phyloP scores from a whole-genome alignment of 30 jellyfish, hydroid and myxozoan genomes.

The Cassiopea andromeda region DNA sequence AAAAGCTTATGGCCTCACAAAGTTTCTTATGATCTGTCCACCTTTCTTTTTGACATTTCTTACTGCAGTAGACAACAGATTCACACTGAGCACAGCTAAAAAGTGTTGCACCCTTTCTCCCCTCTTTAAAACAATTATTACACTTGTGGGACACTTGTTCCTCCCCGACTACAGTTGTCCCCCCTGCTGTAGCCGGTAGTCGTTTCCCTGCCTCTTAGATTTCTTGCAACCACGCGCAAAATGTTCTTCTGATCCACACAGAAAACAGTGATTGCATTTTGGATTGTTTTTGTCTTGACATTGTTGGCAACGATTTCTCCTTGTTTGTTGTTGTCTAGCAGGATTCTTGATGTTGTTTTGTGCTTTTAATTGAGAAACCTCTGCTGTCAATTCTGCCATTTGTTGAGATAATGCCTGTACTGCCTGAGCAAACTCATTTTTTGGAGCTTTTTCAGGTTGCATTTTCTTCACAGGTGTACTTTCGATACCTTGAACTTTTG shows the following conservation, averaged over 20 bases:
- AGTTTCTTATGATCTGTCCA: constrained; percentile 40
- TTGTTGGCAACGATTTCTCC: constrained; percentile 12
- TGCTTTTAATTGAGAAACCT: constrained; percentile 16
- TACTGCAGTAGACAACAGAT: constrained; percentile 10
- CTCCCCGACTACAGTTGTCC: constrained; percentile 32
- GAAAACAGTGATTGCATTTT: constrained; percentile 6
- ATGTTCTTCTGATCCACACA: constrained; percentile 3
- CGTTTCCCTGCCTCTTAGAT: constrained; percentile 15
- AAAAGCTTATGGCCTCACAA: constrained; percentile 33
- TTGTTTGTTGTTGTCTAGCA: constrained; percentile 16
- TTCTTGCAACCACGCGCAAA: constrained; percentile 13
- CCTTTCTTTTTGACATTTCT: constrained; percentile 27
- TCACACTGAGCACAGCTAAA: neutral
- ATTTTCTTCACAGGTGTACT: neutral
- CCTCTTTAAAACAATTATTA: neutral
- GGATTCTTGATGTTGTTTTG: neutral
- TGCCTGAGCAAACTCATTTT: neutral
- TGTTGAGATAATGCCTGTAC: constrained; percentile 24
- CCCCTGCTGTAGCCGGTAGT: constrained; percentile 30
- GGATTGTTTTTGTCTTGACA: constrained; percentile 8
- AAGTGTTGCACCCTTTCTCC: neutral
- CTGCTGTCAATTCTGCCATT: constrained; percentile 24
- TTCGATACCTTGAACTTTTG: constrained; percentile 16
- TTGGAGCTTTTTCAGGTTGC: neutral
- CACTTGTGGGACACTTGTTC: constrained; percentile 19